Evolutionary conservation across 92 coral and sea anemone genomes (phyloP), one percentile per base, ranked within the genome.

Genomic region (Meandrina meandrites): DNA sequence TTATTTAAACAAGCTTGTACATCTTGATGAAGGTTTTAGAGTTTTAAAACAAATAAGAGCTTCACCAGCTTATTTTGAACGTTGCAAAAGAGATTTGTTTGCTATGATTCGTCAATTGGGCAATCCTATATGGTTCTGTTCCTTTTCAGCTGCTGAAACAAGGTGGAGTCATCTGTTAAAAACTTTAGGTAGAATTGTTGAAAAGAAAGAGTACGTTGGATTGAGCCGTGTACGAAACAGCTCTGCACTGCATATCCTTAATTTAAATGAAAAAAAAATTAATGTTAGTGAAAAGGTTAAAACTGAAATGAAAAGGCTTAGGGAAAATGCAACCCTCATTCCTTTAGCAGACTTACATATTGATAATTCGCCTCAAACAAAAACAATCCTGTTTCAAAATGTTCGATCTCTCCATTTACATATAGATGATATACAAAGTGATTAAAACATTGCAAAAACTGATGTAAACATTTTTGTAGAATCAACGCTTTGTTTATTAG

Each of bases 391-490:
- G 71, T 93, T 93, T 87, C 94, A 93, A 47, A 93, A 93, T 89
- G 94, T 91, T 28, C 67, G 94, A 87, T 89, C 96, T 73, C 88
- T 91, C 58, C 92, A 91, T 75, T 87, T 93, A 67, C 91, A 91
- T 62, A 85, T 89, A 60, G 35, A 85, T 57, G 94, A 80, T 83
- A 83, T 84, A 19, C 34, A 15, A 79, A 85, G 64, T 88, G 94
- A 88, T 74, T 91, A 81, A 84, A 85, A 89, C 73, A 79, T 93
- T 42, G 90, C 91, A 81, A 85, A 84, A 75, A 87, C 94, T 56
- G 87, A 93, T 79, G 82, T 91, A 1, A 93, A 91, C 79, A 93
- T 93, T 78, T 93, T 86, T 91, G 96, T 62, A 76, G 94, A 93
- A 79, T 86, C 96, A 71, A 76, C 34, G 28, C 81, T 88, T 60